phyloP scores from a whole-genome alignment of 2,797 vertebrate genomes.

The Australoheros facetus region DNA sequence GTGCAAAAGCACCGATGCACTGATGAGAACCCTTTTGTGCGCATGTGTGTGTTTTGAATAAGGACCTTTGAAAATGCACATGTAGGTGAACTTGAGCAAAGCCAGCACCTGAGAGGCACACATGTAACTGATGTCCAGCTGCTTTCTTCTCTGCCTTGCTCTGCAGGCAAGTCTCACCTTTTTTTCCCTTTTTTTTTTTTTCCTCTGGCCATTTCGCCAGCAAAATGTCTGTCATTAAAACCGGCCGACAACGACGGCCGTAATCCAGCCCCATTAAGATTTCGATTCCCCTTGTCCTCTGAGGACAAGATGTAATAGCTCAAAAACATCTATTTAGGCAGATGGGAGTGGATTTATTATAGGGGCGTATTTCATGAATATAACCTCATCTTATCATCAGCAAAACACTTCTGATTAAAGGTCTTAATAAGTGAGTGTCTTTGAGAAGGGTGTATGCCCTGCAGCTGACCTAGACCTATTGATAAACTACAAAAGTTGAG shows the following conservation, averaged over 20 bases:
- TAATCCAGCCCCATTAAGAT: slow-evolving; percentile 60
- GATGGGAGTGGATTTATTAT: slow-evolving; percentile 63
- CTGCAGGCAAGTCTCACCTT: slow-evolving; percentile 2
- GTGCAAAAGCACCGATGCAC: neutral
- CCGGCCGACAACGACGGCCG: neutral
- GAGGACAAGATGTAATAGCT: slow-evolving; percentile 61
- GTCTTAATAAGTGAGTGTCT: slow-evolving; percentile 54
- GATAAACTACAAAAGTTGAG: slow-evolving; percentile 45
- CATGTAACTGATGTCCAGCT: slow-evolving; percentile 48
- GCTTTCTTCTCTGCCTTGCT: slow-evolving; percentile 17
- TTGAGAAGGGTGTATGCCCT: slow-evolving; percentile 46
- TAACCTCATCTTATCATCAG: slow-evolving; percentile 43
- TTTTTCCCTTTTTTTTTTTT: neutral
- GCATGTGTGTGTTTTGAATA: neutral
- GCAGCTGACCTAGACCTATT: slow-evolving; percentile 54
- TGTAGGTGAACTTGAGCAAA: slow-evolving; percentile 19
- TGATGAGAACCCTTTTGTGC: neutral
- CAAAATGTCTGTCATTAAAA: slow-evolving; percentile 55
- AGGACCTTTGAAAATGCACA: neutral
- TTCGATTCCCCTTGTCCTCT: slow-evolving; percentile 51
- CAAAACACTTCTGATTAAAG: slow-evolving; percentile 63
- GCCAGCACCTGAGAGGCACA: neutral
- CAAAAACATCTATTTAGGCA: slow-evolving; percentile 68
- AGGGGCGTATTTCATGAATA: slow-evolving; percentile 59
- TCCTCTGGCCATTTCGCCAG: slow-evolving; percentile 26